These are phyloP conservation scores for Harmothoe impar DNA, from an alignment of 2,888 invertebrate genomes.

Conservation along the genomic window DNA sequence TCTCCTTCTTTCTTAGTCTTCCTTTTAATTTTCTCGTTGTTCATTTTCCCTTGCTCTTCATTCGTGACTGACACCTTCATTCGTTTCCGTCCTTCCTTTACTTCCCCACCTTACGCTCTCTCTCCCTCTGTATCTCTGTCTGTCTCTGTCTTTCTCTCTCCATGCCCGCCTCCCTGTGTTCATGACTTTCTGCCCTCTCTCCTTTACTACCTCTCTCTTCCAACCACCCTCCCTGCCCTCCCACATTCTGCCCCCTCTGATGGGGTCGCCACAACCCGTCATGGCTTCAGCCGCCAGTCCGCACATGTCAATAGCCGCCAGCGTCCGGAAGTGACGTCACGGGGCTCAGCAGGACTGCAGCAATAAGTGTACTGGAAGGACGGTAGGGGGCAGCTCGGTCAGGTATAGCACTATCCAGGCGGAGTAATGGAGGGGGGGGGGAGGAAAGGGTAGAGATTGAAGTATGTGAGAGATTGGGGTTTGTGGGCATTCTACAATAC, in stretches of 20 bases:
- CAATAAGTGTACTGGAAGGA: neutral
- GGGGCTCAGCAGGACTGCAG: neutral
- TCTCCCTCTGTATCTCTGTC: no score
- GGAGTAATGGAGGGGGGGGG: neutral
- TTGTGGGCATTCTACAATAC: no score
- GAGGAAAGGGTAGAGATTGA: neutral
- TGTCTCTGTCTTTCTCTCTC: no score
- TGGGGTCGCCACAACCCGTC: no score
- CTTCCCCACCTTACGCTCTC: no score
- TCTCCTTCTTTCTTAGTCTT: no score
- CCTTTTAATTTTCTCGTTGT: no score
- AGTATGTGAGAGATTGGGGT: neutral
- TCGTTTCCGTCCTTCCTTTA: no score
- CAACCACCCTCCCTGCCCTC: neutral
- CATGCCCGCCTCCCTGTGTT: no score
- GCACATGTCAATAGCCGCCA: neutral
- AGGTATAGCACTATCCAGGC: no score
- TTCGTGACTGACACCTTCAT: no score
- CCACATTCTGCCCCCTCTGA: neutral
- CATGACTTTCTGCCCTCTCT: neutral
- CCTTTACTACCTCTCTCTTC: neutral
- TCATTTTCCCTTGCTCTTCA: no score
- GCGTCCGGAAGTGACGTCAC: slow-evolving; percentile 27
- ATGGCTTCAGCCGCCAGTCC: neutral
- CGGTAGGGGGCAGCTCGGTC: neutral